Evolutionary conservation across 1,140 invertebrate genomes (phyloP), one percentile per base, ranked within the genome.

Genomic region (Drosophila ambigua): DNA sequence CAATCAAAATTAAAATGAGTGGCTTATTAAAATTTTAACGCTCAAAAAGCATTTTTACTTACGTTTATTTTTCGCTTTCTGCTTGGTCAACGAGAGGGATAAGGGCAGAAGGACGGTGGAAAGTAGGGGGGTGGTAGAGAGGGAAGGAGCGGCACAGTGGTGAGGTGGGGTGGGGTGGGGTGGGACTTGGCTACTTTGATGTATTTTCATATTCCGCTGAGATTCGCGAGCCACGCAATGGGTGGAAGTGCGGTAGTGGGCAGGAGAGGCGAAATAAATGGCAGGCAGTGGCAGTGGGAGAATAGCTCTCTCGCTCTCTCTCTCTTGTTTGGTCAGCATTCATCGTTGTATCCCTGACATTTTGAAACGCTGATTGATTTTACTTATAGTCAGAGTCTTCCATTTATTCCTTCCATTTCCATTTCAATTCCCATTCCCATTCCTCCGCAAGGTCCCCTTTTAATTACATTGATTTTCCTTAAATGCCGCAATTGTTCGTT

Each of bases 1-100:
- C 83, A 89, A 87, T 87, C 79, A 90, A 90, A 90, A 90, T 90
- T 90, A 90, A 90, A 87, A 90, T 90, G 88, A 90, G 87, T 90
- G 87, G 66, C 82, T 90, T 90, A 90, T 90, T 90, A 90, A 90
- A 90, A 90, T 90, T 90, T 90, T 83, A 88, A 90, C 81, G 75
- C 76, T 90, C 82, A 64, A 87, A 69, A 69, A 69, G 66, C 65
- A 69, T 71, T 76, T 85, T 87, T 84, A 72, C 63, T 77, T 67
- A 45, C 54, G 46, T 72, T 55, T 62, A 57, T 63, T 60, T 68
- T 64, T 20, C 45, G 23, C 48, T 46, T 41, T 2, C n/a, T 23
- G 44, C 28, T 54, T 39, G 35, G 35, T 13, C 35, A 39, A 39
- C 35, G 35, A 11, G 35, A 1, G 35, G 35, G 26, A 1, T 5